Conservation (phyloP, 2,797 vertebrate species). For the Adrianichthys oophorus region DNA sequence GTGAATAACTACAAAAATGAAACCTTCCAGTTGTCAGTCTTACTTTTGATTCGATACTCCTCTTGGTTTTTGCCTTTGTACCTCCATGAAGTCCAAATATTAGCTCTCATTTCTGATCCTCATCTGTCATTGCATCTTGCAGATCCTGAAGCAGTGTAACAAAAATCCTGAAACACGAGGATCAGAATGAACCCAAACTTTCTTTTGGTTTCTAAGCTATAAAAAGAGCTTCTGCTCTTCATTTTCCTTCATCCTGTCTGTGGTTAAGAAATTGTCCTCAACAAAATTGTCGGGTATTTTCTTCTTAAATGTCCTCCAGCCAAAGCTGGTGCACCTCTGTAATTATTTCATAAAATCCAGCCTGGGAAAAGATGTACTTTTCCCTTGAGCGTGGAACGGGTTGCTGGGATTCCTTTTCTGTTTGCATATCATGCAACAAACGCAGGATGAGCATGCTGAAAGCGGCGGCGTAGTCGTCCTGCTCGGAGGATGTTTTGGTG, state of each 20-base stretch:
- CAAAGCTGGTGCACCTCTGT: not conserved
- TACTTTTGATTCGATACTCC: no score
- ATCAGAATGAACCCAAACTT: constrained; percentile 27
- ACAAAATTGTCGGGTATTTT: not conserved
- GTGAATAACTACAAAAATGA: no score
- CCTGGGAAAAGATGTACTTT: not conserved
- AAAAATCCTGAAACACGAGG: not conserved
- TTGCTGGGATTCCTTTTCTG: no score
- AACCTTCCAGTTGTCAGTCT: not conserved
- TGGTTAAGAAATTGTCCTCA: constrained; percentile 9
- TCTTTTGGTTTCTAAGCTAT: constrained; percentile 19
- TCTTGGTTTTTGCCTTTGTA: no score
- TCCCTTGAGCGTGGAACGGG: no score
- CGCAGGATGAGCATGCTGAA: constrained; percentile 1
- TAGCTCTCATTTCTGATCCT: not conserved
- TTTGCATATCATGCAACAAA: no score
- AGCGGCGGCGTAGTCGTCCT: constrained; percentile 8
- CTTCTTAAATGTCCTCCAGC: not conserved
- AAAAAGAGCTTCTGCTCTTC: constrained; percentile 30
- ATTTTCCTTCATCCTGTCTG: constrained; percentile 41
- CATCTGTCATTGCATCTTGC: no score
- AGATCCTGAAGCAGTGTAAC: no score
- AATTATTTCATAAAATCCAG: constrained; percentile 8
- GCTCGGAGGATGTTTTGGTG: constrained; percentile 49
- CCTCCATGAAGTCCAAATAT: not conserved